Evolutionary conservation across 2,888 invertebrate species (phyloP), one percentile per base, ranked within the genome.

Genomic region (Saturnia japonica): DNA sequence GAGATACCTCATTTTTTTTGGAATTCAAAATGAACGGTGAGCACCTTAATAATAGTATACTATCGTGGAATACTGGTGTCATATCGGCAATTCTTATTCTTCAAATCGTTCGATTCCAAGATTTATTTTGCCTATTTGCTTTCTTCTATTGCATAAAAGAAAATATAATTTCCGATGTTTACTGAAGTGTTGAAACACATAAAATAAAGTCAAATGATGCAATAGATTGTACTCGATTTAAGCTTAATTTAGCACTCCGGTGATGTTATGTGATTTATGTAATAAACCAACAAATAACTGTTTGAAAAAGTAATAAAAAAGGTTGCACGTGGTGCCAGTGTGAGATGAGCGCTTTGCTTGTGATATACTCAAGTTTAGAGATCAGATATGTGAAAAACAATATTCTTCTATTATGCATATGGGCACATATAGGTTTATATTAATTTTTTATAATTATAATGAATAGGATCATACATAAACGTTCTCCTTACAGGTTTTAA

Each of bases 261-360:
- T 60, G 25, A 4, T 14, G 57, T 60, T 60, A 60, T 60, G 14
- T 60, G 57, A 60, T 28, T 60, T 60, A 60, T 60, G 57, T 60
- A 60, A 60, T 28, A 60, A 60, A 60, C 57, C 14, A 60, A 60
- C 57, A 60, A 60, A 60, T 60, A 14, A 60, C 57, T 28, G 28
- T 60, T 60, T 28, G 28, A 60, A 60, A 60, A 0, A 4, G 57
- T 6, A 60, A 60, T 54, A 54, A 54, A 12, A 57, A 60, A 60
- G 25, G 9, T 60, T 60, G 25, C 28, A 28, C 11, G 57, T 7
- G 57, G 57, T 60, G 4, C 28, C 25, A 60, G 25, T 60, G 57
- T 12, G 57, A 60, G 57, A 25, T 60, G 57, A 60, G 57, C 25
- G 57, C 12, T 14, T 60, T 16, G 57, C 57, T 60, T 60, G 25